phyloP scores from a whole-genome alignment of 2,888 invertebrate species.

The Phytoseiulus persimilis region DNA sequence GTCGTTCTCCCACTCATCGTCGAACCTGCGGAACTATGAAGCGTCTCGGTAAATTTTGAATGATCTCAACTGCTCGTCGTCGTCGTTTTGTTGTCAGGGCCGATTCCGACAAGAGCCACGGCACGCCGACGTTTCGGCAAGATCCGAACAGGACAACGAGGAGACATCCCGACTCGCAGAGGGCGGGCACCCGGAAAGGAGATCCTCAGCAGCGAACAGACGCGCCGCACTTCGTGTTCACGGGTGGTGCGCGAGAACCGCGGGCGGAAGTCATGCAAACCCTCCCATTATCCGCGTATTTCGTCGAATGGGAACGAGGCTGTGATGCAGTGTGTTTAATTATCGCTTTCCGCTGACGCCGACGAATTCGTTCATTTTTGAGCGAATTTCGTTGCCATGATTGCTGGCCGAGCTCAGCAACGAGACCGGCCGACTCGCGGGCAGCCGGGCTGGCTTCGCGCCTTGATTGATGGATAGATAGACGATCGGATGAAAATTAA shows the following conservation, averaged over 20 bases:
- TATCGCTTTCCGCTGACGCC: background rate
- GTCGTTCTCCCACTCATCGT: background rate
- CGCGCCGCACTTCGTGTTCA: background rate
- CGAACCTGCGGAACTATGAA: background rate
- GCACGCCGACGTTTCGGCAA: no score
- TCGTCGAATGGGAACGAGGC: background rate
- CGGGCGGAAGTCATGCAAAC: background rate
- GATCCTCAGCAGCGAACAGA: no score
- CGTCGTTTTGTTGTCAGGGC: no score
- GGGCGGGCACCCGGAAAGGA: no score
- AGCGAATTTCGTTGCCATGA: background rate
- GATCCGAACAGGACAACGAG: no score
- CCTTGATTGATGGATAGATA: background rate
- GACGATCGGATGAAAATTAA: background rate
- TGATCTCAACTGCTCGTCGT: no score
- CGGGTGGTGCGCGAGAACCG: background rate
- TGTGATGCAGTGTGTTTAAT: background rate
- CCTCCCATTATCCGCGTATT: background rate
- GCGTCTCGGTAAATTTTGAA: background rate
- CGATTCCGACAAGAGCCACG: no score
- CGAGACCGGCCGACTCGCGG: no score
- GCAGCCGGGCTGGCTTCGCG: background rate
- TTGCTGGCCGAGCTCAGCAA: background rate
- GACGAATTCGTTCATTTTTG: background rate
- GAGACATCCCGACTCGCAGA: no score